Evolutionary conservation across 2,113 vertebrate genomes (phyloP).

Genomic region (Sarotherodon lohbergeri): DNA sequence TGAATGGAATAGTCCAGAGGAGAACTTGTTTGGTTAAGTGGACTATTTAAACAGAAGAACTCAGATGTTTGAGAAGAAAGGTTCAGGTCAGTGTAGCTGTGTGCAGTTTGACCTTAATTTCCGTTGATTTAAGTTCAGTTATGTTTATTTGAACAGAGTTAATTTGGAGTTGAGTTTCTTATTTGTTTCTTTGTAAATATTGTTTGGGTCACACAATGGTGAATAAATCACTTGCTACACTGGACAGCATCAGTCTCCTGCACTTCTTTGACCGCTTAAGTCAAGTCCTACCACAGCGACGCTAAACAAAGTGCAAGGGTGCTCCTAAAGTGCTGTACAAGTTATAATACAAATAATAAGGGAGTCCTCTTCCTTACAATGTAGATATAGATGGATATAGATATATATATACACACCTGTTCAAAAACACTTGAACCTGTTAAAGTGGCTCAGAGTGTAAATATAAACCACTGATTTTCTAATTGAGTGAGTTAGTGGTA

Average conservation of each 20-base stretch:
- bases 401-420: rapidly evolving
- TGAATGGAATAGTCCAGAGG: too few relatives aligned
- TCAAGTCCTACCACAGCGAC: too few relatives aligned
- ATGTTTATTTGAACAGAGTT: neutral
- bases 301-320: too few relatives aligned
- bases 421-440: neutral
- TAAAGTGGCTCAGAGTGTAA: neutral
- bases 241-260: too few relatives aligned
- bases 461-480: neutral
- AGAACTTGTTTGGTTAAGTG: rapidly evolving
- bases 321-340: too few relatives aligned
- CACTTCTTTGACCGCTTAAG: too few relatives aligned
- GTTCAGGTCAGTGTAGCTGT: neutral
- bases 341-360: too few relatives aligned
- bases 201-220: too few relatives aligned
- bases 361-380: too few relatives aligned
- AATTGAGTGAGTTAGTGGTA: rapidly evolving
- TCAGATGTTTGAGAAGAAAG: neutral
- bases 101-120: rapidly evolving
- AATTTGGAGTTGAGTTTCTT: neutral
- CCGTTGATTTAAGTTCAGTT: rapidly evolving
- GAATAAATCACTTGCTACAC: too few relatives aligned
- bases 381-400: neutral
- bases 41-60: neutral
- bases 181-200: too few relatives aligned